Base-by-base conservation (phyloP, 1,140 invertebrate genomes). In the Anoplolepis gracilipes region DNA sequence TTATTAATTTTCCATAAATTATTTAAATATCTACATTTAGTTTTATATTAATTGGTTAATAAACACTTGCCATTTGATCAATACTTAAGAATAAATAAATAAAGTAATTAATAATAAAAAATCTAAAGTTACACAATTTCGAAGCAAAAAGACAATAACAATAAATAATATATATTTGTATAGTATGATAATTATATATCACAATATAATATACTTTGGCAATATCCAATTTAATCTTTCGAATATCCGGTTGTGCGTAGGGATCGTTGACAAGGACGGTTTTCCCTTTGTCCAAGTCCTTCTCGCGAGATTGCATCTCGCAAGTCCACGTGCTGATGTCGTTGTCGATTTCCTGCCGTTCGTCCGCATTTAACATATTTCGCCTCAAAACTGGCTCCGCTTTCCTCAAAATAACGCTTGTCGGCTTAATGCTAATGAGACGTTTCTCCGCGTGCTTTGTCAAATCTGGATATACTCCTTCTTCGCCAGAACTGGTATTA, bases 391-490 rank as follows among this genome's bases (percentile, higher is more conserved):
- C 92, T n/a, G 95, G 94, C 62, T 94, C 94, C 75, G 94, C 92
- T 53, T 93, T 92, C 55, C 95, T 92, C 78, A 97, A 93, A 36
- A 96, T 82, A 84, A 91, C 93, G 91, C 96, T 97, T 0, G 94
- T 92, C 1, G 96, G 96, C 76, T 96, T 95, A 1, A 97, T 70
- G 59, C 73, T 64, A 2, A 88, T 86, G 6, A 97, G 91, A 75
- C 95, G 95, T 2, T 96, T 92, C 92, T 97, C 96, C 1, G 96
- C 95, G 86, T 92, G 94, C 49, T 92, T 94, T 0, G 94, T 93
- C 46, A 97, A 93, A 78, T 97, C 95, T 8, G 96, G 96, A 93
- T 94, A 97, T 79, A 92, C 92, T 1, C 97, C 97, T 94, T 97
- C 97, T 92, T 97, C 96, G n/a, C 96, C 96, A 46, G 96, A 97